Evolutionary conservation across 2,888 invertebrate genomes (phyloP).

Genomic region (Ashinkailepas kermadecensis): DNA sequence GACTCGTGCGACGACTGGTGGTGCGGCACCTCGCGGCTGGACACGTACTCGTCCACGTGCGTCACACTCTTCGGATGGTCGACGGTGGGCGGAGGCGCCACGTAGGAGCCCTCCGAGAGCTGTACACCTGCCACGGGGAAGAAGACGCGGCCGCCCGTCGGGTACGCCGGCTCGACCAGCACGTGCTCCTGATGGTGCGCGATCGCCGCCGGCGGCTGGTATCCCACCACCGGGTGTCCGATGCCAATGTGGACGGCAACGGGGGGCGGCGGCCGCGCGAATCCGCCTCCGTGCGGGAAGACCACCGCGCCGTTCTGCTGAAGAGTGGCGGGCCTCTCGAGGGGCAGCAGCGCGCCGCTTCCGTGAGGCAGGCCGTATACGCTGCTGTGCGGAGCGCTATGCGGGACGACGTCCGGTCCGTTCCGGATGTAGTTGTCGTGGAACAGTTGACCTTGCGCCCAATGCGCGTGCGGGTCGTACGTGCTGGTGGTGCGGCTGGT

Average conservation of each 20-base stretch:
- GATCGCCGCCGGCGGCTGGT: neutral
- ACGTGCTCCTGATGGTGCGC: neutral
- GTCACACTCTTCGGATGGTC: neutral
- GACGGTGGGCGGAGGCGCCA: neutral
- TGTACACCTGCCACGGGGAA: neutral
- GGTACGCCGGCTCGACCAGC: neutral
- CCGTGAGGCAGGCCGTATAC: neutral
- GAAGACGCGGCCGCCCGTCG: neutral
- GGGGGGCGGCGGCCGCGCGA: neutral
- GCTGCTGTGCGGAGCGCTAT: neutral
- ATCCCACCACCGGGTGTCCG: neutral
- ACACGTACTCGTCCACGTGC: neutral
- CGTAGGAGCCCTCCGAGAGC: neutral
- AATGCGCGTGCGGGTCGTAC: neutral
- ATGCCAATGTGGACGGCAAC: neutral
- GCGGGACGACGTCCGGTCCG: neutral
- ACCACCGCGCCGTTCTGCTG: neutral
- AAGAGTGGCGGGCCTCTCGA: too few relatives aligned
- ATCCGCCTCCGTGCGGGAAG: neutral
- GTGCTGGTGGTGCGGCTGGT: neutral
- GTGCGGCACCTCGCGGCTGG: neutral
- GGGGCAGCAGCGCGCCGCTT: neutral
- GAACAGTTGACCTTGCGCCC: neutral
- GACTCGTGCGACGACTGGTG: neutral
- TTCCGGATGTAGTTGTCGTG: neutral